These are phyloP conservation scores for Scarus forsteni DNA, from an alignment of 2,797 vertebrate genomes.

Conservation along the genomic window DNA sequence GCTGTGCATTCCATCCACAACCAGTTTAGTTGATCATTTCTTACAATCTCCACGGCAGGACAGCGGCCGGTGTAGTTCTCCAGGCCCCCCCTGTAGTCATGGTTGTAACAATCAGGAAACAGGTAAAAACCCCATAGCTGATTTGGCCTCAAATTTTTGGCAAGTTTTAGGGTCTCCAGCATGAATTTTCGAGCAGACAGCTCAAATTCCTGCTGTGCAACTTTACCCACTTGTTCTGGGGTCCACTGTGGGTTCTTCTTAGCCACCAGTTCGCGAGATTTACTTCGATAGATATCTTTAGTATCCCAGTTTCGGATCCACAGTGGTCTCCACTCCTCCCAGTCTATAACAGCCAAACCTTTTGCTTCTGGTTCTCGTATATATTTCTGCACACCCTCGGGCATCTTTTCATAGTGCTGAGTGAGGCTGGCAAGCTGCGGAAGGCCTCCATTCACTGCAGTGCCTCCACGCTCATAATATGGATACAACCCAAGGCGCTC, in stretches of 20 bases:
- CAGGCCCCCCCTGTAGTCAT: slow-evolving; percentile 90
- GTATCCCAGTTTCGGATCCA: slow-evolving; percentile 97
- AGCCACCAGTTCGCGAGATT: slow-evolving; percentile 84
- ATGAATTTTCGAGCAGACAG: slow-evolving; percentile 90
- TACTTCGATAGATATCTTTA: slow-evolving; percentile 92
- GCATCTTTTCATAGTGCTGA: slow-evolving; percentile 85
- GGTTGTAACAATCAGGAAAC: slow-evolving; percentile 99
- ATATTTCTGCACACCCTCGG: slow-evolving; percentile 84
- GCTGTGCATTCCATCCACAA: slow-evolving; percentile 95
- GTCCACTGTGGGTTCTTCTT: slow-evolving; percentile 83
- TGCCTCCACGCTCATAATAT: slow-evolving; percentile 78
- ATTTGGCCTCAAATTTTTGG: slow-evolving; percentile 88
- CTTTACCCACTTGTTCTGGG: slow-evolving; percentile 83
- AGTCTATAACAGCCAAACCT: slow-evolving; percentile 95
- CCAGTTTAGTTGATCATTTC: slow-evolving; percentile 94
- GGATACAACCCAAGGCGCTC: slow-evolving; percentile 94
- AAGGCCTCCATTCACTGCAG: slow-evolving; percentile 87
- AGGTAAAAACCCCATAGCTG: slow-evolving; percentile 98
- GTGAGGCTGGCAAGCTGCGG: slow-evolving; percentile 91
- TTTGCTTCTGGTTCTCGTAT: slow-evolving; percentile 86
- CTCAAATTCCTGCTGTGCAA: slow-evolving; percentile 93
- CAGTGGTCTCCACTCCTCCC: slow-evolving; percentile 98
- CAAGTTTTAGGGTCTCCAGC: slow-evolving; percentile 88
- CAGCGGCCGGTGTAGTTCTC: slow-evolving; percentile 93
- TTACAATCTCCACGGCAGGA: slow-evolving; percentile 86